Conservation (phyloP, 2,113 vertebrate species). For the Chitala chitala region DNA sequence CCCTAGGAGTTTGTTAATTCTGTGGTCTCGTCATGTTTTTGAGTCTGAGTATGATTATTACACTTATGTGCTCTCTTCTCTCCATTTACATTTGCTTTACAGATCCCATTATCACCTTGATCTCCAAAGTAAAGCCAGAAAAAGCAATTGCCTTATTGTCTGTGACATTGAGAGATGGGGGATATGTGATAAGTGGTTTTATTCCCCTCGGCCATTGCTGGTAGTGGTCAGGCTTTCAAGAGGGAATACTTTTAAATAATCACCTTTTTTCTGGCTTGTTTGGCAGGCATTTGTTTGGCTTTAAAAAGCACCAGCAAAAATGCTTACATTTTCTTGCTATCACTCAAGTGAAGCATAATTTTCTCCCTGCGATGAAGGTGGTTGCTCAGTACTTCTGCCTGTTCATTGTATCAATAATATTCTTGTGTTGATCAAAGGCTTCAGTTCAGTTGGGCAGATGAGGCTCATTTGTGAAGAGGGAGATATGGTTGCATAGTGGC, state of each 20-base stretch:
- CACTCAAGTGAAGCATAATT: slow-evolving; percentile 1
- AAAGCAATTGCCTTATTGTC: neutral
- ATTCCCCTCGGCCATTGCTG: neutral
- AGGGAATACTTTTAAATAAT: neutral
- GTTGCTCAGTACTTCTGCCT: neutral
- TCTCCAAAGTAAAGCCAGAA: neutral
- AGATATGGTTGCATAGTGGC: neutral
- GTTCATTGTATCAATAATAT: slow-evolving; percentile 10
- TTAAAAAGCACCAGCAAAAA: slow-evolving; percentile 5
- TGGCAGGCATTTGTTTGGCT: slow-evolving; percentile 3
- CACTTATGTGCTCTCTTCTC: neutral
- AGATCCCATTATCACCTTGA: neutral
- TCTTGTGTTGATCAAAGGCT: neutral
- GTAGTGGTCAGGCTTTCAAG: neutral
- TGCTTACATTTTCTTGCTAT: neutral
- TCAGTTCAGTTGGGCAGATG: neutral
- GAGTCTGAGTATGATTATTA: neutral
- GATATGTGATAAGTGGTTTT: slow-evolving; percentile 3
- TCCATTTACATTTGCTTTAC: neutral
- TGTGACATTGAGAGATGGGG: neutral
- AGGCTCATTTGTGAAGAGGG: neutral
- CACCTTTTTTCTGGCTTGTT: neutral
- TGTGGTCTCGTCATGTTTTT: neutral
- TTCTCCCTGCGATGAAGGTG: neutral
- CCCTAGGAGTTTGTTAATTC: neutral